These are phyloP conservation scores for Galaxea fascicularis DNA, from an alignment of 92 coral and sea anemone genomes.

Conservation along the genomic window DNA sequence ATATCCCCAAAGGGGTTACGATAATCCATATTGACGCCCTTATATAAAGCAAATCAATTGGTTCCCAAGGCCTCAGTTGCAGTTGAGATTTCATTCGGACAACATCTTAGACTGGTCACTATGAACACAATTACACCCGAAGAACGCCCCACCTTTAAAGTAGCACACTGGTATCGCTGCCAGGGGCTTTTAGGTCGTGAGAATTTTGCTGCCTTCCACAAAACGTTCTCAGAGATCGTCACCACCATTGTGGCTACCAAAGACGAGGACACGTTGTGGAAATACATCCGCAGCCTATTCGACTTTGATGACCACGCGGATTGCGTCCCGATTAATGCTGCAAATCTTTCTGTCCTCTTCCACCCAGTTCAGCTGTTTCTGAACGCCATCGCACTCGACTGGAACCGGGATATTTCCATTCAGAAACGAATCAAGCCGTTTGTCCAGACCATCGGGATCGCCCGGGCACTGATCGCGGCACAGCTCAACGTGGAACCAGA, in stretches of 20 bases:
- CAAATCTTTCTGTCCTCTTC: constrained; percentile 59
- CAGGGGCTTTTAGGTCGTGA: constrained; percentile 47
- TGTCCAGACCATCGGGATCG: constrained; percentile 52
- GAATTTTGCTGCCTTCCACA: constrained; percentile 35
- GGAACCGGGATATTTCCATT: constrained; percentile 74
- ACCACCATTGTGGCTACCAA: constrained; percentile 16
- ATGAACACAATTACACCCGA: constrained; percentile 42
- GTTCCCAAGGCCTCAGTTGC: too few relatives aligned
- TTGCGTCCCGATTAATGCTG: constrained; percentile 72
- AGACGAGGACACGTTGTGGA: constrained; percentile 48
- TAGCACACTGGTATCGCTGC: constrained; percentile 47
- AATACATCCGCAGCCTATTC: constrained; percentile 53
- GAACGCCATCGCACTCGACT: constrained; percentile 56
- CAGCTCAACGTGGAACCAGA: constrained; percentile 62
- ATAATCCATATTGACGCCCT: too few relatives aligned
- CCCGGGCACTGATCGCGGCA: constrained; percentile 56
- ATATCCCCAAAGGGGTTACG: too few relatives aligned
- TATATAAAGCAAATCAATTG: too few relatives aligned
- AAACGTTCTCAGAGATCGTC: constrained; percentile 49
- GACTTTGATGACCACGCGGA: constrained; percentile 65
- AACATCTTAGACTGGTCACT: too few relatives aligned
- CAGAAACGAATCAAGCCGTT: constrained; percentile 66
- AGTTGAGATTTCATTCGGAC: too few relatives aligned
- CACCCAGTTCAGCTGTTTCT: too few relatives aligned
- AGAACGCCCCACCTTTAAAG: constrained; percentile 65